Evolutionary conservation across 1,140 invertebrate species (phyloP), one percentile per base, ranked within the genome.

Genomic region (Penaeus chinensis): DNA sequence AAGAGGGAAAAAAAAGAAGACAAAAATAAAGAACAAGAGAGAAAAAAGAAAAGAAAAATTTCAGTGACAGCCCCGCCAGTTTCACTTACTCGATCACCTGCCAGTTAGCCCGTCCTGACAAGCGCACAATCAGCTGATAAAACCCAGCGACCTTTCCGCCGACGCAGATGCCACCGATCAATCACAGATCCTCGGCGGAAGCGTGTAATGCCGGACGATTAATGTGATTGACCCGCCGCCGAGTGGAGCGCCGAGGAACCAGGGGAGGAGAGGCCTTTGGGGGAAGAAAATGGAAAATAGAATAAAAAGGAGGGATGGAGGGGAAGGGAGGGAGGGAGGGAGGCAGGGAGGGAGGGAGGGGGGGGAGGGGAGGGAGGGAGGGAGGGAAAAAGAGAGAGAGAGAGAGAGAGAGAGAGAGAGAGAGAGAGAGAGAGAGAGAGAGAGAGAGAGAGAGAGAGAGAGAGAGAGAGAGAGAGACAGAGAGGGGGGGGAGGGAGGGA

Each of bases 121-220:
- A 54, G 10, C 54, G 54, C 16, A 54, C 54, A 54, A 54, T 54
- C 54, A 54, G 54, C 54, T 54, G 54, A 54, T 54, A 13, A 54
- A 13, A 54, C 54, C 54, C 54, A 54, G 54, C 54, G 54, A 11
- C 16, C 74, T 5, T 24, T 42, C 20, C 74, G 19, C 74, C 20
- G 19, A 22, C 74, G 7, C 27, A 24, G 42, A 13, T 22, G n/a
- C 76, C 18, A 22, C 18, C 76, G n/a, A 22, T 24, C 76, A 78
- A 42, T 54, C 76, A 78, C 76, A 24, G 42, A 47, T 60, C 47
- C 27, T 54, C 76, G 42, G 61, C 77, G 77, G 77, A 79, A 79
- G 61, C 61, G 77, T 79, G 77, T 79, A 79, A 79, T 79, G n/a
- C 42, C 22, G 24, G 27, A 19, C 77, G 77, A 79, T 79, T 60